Conservation (phyloP, 1,140 invertebrate species). For the Argopecten irradians region DNA sequence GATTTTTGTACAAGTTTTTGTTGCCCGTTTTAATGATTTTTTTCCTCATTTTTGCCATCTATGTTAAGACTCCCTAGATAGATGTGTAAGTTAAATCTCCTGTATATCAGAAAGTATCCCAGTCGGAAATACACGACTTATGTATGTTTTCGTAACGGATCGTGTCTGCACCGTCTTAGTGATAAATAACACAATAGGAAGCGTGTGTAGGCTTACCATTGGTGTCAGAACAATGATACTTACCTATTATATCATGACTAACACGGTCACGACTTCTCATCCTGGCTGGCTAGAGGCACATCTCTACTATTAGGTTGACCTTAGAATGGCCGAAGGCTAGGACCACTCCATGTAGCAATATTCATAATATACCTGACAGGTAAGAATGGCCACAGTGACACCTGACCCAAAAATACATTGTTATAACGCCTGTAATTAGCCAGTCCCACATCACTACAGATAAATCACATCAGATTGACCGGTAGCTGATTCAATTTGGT, state of each 20-base stretch:
- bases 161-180: neutral
- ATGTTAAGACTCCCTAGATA: too few relatives aligned
- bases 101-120: neutral
- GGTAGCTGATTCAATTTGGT: neutral
- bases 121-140: neutral
- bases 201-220: neutral
- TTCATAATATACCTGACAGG: neutral
- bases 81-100: too few relatives aligned
- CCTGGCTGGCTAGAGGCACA: neutral
- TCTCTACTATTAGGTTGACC: neutral
- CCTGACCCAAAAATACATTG: neutral
- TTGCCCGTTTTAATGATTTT: too few relatives aligned
- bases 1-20: too few relatives aligned
- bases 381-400: neutral
- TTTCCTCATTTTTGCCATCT: too few relatives aligned
- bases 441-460: neutral
- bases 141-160: neutral
- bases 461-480: slow-evolving; percentile 2
- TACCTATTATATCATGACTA: neutral
- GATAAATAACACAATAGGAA: neutral
- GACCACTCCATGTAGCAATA: neutral
- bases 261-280: neutral
- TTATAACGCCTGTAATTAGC: neutral
- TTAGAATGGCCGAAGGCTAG: neutral
- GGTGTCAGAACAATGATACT: neutral